These are phyloP conservation scores for Gallirallus australis DNA, from an alignment of 2,797 vertebrate genomes.

Conservation along the genomic window DNA sequence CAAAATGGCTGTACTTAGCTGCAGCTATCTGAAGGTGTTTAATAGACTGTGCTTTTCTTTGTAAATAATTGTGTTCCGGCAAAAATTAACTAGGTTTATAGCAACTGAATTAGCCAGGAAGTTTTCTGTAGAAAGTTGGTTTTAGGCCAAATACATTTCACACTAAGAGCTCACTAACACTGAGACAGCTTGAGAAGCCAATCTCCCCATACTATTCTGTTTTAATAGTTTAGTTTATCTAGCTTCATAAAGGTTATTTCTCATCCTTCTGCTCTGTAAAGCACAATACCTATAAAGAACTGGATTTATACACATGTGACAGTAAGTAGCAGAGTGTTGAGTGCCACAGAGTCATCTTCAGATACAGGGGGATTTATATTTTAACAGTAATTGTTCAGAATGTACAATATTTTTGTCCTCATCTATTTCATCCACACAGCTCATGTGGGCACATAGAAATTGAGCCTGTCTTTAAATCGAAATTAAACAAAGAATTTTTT, in stretches of 20 bases:
- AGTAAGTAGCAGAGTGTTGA: background rate
- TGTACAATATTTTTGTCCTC: background rate
- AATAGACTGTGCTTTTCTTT: constrained; percentile 29
- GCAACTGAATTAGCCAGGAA: constrained; percentile 20
- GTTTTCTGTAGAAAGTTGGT: constrained; percentile 24
- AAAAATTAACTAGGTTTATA: constrained; percentile 38
- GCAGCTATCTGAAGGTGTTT: background rate
- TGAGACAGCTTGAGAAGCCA: background rate
- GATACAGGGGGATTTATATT: background rate
- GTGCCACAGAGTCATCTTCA: background rate
- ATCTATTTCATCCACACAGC: background rate
- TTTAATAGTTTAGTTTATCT: constrained; percentile 40
- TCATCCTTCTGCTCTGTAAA: constrained; percentile 27
- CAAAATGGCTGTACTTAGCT: background rate
- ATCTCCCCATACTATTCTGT: background rate
- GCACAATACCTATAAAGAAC: background rate
- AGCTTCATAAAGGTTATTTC: constrained; percentile 36
- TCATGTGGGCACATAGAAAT: background rate
- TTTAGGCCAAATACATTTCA: constrained; percentile 45
- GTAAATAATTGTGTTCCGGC: background rate
- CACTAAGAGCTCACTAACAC: background rate
- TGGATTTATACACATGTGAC: background rate
- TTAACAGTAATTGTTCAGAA: background rate
- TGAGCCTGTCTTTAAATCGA: background rate
- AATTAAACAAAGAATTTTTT: constrained; percentile 33